phyloP scores from a whole-genome alignment of 1,140 invertebrate species.

The Aphidius ervi region DNA sequence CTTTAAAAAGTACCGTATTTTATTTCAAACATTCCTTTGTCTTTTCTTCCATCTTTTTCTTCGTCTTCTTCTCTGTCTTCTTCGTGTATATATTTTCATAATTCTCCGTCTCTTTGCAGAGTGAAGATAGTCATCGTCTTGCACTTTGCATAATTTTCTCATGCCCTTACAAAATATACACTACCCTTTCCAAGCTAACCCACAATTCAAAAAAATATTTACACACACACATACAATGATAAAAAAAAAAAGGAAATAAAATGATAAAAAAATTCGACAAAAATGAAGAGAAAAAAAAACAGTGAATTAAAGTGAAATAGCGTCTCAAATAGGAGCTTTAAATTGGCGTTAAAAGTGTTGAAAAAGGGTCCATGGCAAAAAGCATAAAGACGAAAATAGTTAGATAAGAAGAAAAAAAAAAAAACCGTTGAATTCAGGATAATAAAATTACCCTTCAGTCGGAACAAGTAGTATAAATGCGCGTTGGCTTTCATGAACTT shows the following conservation, averaged over 20 bases:
- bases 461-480: conserved; percentile 22
- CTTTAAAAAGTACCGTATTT: too few species aligned
- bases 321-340: conserved; percentile 9
- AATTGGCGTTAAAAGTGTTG: conserved; percentile 11
- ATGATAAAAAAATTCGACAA: background rate
- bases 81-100: too few species aligned
- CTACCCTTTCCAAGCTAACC: conserved; percentile 1
- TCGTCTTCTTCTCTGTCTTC: too few species aligned
- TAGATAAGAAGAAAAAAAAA: conserved; percentile 11
- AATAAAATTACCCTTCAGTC: conserved; percentile 40
- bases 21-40: too few species aligned
- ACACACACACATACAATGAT: background rate
- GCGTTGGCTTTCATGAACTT: too few species aligned
- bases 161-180: conserved; percentile 13
- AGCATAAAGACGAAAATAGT: conserved; percentile 14
- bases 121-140: conserved; percentile 38
- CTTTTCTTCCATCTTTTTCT: too few species aligned
- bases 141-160: conserved; percentile 41
- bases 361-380: background rate
- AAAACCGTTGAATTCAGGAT: conserved; percentile 24
- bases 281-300: conserved; percentile 13
- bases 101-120: too few species aligned
- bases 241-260: conserved; percentile 2
- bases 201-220: conserved; percentile 7
- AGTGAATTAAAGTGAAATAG: conserved; percentile 32